Evolutionary conservation across 30 jellyfish, hydroid and myxozoan genomes (phyloP), one percentile per base, ranked within the genome.

Genomic region (Hydractinia symbiolongicarpus): DNA sequence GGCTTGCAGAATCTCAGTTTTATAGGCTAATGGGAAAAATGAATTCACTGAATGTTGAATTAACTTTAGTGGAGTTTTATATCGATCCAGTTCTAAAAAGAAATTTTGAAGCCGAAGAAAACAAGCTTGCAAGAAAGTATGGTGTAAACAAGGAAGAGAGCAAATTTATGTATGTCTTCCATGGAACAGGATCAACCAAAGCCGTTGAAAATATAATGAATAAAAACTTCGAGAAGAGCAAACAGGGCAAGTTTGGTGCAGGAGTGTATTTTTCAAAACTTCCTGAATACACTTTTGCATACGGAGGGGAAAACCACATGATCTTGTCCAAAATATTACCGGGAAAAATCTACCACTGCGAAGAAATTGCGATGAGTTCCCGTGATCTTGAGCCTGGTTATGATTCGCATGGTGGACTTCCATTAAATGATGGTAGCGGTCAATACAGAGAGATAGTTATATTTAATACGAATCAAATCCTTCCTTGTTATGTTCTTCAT

Each of bases 1-100:
- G 91, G 55, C 68, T 76, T 9, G 96, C 91, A 0, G 96, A 87
- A 61, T 81, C 91, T 4, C 86, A 73, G 21, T 82, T 78, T 67
- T 60, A 67, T 4, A 54, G 91, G 66, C 49, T 76, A 76, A 53
- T 79, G 90, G 62, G 72, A 11, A 81, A 16, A 50, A 54, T 77
- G 7, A 72, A 66, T 6, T 51, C 67, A 54, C 64, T 0, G 4
- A 55, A 55, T 56, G 9, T 44, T 7, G 4, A 74, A 53, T 74
- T 81, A 62, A 66, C 5, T 16, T 53, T 82, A 10, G 76, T 87
- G 6, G 79, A 69, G 6, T 81, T 54, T 84, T 60, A 44, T 60
- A 51, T 67, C 15, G 73, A 87, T 54, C 76, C 85, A 9, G 54
- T 10, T 4, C 88, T 87, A 13, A 77, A 74, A 15, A 68, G 69